phyloP scores from a whole-genome alignment of 2,797 vertebrate species.

The Ceyx erithaca region DNA sequence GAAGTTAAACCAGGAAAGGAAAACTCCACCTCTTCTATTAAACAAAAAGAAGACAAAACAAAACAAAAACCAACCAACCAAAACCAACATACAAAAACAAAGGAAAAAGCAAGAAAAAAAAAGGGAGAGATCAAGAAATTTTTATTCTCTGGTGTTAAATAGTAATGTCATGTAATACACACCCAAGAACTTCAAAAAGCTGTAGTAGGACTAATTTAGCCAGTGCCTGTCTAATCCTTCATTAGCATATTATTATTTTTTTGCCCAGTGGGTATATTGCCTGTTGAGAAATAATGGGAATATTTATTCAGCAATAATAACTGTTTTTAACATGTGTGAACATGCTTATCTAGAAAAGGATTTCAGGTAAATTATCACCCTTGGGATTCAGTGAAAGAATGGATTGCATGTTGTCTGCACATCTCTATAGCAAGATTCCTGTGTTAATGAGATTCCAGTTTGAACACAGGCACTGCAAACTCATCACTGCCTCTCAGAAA shows the following conservation, averaged over 20 bases:
- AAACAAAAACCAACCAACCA: too few relatives aligned
- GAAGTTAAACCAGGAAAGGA: not conserved
- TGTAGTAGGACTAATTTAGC: slow-evolving; percentile 24
- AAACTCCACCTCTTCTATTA: not conserved
- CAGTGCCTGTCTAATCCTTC: slow-evolving; percentile 9
- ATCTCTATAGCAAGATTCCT: slow-evolving; percentile 12
- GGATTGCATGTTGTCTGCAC: not conserved
- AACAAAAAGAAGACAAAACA: not conserved
- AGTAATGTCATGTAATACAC: slow-evolving; percentile 7
- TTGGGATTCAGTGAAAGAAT: slow-evolving; percentile 43
- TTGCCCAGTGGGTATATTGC: not conserved
- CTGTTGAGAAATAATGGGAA: slow-evolving; percentile 20
- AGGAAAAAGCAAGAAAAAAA: fast-evolving
- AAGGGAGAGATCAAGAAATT: not conserved
- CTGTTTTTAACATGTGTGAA: slow-evolving; percentile 8
- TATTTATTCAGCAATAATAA: slow-evolving; percentile 41
- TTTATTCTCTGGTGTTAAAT: not conserved
- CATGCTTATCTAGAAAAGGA: slow-evolving; percentile 17
- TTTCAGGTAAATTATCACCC: slow-evolving; percentile 46
- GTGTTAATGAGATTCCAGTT: slow-evolving; percentile 9
- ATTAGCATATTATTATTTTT: slow-evolving; percentile 24
- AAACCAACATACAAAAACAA: too few relatives aligned
- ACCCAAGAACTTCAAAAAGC: slow-evolving; percentile 21
- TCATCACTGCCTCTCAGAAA: not conserved
- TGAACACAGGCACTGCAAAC: not conserved